phyloP scores from a whole-genome alignment of 1,140 invertebrate species.

The Polyergus mexicanus region DNA sequence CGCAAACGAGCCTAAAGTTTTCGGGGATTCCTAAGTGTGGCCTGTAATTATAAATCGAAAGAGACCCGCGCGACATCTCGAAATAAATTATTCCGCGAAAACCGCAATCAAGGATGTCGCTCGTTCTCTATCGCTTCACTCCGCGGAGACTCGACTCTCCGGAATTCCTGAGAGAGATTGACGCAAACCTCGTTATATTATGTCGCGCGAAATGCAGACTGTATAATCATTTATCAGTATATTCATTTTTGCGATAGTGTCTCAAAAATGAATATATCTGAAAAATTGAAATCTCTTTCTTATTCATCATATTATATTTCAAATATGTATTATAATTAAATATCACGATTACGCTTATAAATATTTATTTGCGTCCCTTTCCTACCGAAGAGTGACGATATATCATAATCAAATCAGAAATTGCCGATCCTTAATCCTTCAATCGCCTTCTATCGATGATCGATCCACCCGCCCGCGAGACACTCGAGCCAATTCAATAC shows the following conservation, averaged over 20 bases:
- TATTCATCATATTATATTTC: neutral
- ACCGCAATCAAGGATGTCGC: conserved; percentile 55
- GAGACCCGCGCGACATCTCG: neutral
- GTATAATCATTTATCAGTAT: too few species aligned
- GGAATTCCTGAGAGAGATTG: conserved; percentile 36
- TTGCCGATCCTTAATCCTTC: conserved; percentile 45
- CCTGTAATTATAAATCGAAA: conserved; percentile 7
- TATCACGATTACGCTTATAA: conserved; percentile 6
- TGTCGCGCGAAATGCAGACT: too few species aligned
- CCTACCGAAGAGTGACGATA: too few species aligned
- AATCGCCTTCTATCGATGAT: conserved; percentile 37
- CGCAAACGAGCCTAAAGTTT: neutral
- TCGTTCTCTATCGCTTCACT: conserved; percentile 25
- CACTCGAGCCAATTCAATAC: neutral
- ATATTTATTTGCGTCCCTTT: neutral
- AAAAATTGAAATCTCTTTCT: neutral
- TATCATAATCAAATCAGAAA: neutral
- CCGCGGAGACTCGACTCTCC: neutral
- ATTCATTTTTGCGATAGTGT: neutral
- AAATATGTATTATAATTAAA: neutral
- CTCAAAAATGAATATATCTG: conserved; percentile 36
- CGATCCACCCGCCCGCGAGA: neutral
- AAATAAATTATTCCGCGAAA: conserved; percentile 35
- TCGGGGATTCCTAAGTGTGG: neutral
- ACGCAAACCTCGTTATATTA: neutral